Conservation (phyloP, 2,797 vertebrate species). For the Alosa sapidissima region DNA sequence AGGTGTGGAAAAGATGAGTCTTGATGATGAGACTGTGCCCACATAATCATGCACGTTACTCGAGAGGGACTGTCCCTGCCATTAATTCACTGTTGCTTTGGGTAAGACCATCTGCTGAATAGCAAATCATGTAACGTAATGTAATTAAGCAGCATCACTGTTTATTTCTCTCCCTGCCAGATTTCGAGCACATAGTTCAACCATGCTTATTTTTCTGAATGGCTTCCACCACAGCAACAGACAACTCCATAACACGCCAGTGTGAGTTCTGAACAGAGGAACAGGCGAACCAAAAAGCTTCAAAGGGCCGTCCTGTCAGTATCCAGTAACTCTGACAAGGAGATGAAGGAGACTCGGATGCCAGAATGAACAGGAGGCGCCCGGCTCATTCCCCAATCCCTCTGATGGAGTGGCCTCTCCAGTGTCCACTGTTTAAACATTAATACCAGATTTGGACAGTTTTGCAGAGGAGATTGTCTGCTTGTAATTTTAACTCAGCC, state of each 20-base stretch:
- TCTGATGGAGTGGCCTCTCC: neutral
- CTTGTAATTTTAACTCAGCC: neutral
- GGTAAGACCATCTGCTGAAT: too few species aligned
- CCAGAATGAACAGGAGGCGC: neutral
- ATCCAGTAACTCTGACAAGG: neutral
- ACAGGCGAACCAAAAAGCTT: neutral
- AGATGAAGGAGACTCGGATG: slow-evolving; percentile 6
- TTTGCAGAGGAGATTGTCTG: neutral
- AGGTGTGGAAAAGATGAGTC: neutral
- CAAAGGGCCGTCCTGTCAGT: neutral
- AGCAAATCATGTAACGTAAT: too few species aligned
- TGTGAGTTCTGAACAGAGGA: neutral
- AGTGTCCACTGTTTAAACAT: too few species aligned
- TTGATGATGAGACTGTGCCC: neutral
- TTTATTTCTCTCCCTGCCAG: neutral
- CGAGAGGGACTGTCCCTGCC: too few species aligned
- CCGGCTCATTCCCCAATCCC: neutral
- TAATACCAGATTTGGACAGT: neutral
- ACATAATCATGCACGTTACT: too few species aligned
- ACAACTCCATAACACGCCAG: neutral
- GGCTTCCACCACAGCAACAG: neutral
- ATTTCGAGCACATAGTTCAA: neutral
- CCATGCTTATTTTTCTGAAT: neutral
- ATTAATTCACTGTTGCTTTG: too few species aligned
- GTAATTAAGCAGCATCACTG: neutral